Evolutionary conservation across 2,888 invertebrate species (phyloP).

Genomic region (Acronicta alni): DNA sequence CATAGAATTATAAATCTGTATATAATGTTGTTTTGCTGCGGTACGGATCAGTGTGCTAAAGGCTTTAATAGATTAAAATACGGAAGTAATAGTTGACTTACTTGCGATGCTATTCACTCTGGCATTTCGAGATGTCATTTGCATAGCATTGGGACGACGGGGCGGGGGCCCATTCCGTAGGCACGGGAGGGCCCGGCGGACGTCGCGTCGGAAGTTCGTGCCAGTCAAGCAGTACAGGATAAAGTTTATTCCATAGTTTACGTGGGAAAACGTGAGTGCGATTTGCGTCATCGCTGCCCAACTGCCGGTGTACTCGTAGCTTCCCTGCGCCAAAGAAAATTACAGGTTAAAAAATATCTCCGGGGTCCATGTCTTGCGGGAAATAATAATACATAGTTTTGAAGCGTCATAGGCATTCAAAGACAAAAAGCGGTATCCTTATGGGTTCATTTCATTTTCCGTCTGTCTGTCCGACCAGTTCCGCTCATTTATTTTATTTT

Average conservation of each 20-base stretch:
- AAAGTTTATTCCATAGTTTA: slow-evolving; percentile 96
- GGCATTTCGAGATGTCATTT: background rate
- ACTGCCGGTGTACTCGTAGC: slow-evolving; percentile 72
- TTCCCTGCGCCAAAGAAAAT: slow-evolving; percentile 64
- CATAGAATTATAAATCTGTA: too few relatives aligned
- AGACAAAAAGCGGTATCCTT: too few relatives aligned
- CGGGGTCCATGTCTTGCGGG: too few relatives aligned
- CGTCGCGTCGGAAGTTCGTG: slow-evolving; percentile 92
- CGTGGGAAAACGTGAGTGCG: slow-evolving; percentile 92
- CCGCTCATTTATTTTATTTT: too few relatives aligned
- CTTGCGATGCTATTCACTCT: slow-evolving; percentile 70
- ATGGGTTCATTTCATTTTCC: too few relatives aligned
- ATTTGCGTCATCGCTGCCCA: slow-evolving; percentile 91
- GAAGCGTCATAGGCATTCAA: too few relatives aligned
- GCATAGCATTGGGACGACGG: slow-evolving; percentile 32
- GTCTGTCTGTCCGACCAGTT: too few relatives aligned
- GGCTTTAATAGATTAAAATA: background rate
- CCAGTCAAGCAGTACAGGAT: slow-evolving; percentile 94
- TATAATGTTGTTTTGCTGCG: too few relatives aligned
- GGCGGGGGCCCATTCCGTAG: slow-evolving; percentile 49
- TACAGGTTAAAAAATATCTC: too few relatives aligned
- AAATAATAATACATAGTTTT: too few relatives aligned
- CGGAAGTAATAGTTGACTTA: slow-evolving; percentile 58
- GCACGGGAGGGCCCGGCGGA: slow-evolving; percentile 72
- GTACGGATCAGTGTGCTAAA: too few relatives aligned